A percentile compares a stretch with the other conserved stretches of the same genome.
Conservation (phyloP, 2,113 vertebrate species). For the Pluvianellus socialis region DNA sequence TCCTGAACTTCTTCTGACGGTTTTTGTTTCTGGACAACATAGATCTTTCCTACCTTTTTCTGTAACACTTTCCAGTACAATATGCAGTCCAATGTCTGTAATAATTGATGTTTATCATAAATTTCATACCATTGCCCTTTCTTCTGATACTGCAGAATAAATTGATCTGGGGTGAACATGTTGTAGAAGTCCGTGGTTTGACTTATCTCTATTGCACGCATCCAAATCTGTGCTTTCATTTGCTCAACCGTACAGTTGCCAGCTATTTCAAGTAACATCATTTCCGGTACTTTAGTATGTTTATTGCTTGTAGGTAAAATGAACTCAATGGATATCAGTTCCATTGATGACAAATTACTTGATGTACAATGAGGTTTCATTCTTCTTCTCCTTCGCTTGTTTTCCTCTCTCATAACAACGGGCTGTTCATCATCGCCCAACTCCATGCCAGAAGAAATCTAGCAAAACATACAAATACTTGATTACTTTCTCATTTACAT, state of each 20-base stretch:
- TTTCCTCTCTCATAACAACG: constrained; percentile 84
- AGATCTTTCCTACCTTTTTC: constrained; percentile 89
- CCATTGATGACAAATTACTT: constrained; percentile 77
- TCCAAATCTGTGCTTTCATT: constrained; percentile 94
- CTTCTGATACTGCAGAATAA: constrained; percentile 94
- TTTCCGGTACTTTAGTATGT: constrained; percentile 76
- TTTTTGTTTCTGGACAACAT: constrained; percentile 81
- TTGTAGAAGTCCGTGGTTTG: constrained; percentile 88
- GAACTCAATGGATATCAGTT: constrained; percentile 90
- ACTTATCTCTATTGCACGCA: constrained; percentile 86
- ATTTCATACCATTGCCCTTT: constrained; percentile 97
- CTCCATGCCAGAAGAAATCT: constrained; percentile 86
- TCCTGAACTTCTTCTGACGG: constrained; percentile 81
- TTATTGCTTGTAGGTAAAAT: constrained; percentile 85
- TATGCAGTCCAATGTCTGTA: constrained; percentile 96
- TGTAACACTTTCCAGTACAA: constrained; percentile 90
- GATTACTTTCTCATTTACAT: background rate
- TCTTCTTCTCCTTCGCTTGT: constrained; percentile 84
- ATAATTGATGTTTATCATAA: constrained; percentile 94
- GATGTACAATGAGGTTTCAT: constrained; percentile 85
- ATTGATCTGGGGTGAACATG: constrained; percentile 85
- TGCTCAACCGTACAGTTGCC: constrained; percentile 94
- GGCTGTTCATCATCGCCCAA: constrained; percentile 78
- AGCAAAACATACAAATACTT: background rate
- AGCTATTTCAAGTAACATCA: constrained; percentile 82